Conservation (phyloP, 2,888 invertebrate species). For the Zygogramma bicolorata region DNA sequence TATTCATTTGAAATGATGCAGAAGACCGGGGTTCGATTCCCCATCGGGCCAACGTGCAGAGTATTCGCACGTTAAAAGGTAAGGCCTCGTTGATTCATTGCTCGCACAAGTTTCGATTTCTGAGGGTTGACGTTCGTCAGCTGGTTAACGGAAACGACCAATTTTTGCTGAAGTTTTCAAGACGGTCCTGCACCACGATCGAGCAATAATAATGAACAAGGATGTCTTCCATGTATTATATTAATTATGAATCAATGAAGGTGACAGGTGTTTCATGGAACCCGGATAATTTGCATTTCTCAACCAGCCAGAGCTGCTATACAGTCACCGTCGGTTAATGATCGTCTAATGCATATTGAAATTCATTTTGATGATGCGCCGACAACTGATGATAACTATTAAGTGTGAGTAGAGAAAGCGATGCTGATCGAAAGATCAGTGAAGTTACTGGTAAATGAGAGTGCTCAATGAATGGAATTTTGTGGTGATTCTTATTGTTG, state of each 20-base stretch:
- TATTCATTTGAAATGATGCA: too few species aligned
- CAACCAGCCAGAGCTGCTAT: background rate
- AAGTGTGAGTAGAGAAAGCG: background rate
- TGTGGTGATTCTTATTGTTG: too few species aligned
- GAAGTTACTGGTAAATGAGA: background rate
- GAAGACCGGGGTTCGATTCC: too few species aligned
- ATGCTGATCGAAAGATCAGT: background rate
- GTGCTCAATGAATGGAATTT: background rate
- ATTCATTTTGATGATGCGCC: background rate
- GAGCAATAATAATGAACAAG: background rate
- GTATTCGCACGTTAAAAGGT: too few species aligned
- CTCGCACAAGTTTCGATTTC: too few species aligned
- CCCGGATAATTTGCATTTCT: constrained; percentile 17
- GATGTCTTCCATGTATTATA: background rate
- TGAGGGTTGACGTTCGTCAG: too few species aligned
- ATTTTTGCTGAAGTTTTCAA: too few species aligned
- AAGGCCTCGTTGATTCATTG: too few species aligned
- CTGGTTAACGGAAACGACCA: too few species aligned
- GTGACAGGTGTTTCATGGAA: constrained; percentile 10
- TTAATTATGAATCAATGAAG: constrained; percentile 12
- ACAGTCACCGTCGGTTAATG: background rate
- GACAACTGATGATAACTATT: constrained; percentile 3
- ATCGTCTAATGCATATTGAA: background rate
- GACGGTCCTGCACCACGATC: background rate
- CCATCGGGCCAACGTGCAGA: too few species aligned